Percentiles rank a stretch among this genome's conserved stretches.
Conservation (phyloP, 1,140 invertebrate genomes). For the Drosophila trapezifrons region DNA sequence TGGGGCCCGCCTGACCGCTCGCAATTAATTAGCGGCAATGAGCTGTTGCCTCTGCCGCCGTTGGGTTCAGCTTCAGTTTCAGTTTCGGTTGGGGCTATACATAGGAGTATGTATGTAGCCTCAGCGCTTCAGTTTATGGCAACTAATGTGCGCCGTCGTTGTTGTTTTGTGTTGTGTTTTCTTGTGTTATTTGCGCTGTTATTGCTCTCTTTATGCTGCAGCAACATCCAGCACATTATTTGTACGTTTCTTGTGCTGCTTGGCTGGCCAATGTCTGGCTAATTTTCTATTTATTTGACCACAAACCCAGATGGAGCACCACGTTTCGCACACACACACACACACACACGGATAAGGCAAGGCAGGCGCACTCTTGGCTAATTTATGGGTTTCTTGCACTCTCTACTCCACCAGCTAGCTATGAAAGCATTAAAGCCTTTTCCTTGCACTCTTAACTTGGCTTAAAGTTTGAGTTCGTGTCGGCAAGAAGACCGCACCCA, state of each 20-base stretch:
- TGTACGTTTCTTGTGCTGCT: conserved; percentile 63
- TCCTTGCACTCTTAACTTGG: conserved; percentile 12
- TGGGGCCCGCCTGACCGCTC: conserved; percentile 61
- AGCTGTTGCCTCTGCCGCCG: conserved; percentile 64
- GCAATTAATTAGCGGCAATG: conserved; percentile 80
- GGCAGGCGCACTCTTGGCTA: conserved; percentile 45
- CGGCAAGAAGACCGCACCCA: conserved; percentile 57
- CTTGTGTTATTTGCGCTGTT: conserved; percentile 23
- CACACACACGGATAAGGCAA: conserved; percentile 30
- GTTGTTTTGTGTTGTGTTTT: conserved; percentile 36
- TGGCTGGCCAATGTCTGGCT: conserved; percentile 73
- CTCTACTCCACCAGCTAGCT: conserved; percentile 17
- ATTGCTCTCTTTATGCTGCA: conserved; percentile 58
- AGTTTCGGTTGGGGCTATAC: conserved; percentile 16
- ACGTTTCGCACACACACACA: conserved; percentile 19
- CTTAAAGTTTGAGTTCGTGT: conserved; percentile 75
- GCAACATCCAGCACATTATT: conserved; percentile 56
- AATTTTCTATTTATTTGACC: conserved; percentile 82
- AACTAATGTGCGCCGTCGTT: conserved; percentile 61
- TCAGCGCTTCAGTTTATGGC: conserved; percentile 52
- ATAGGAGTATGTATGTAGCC: no score
- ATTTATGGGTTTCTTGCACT: conserved; percentile 81
- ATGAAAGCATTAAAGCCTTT: conserved; percentile 41
- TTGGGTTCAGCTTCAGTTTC: conserved; percentile 30
- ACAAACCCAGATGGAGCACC: conserved; percentile 53